A percentile compares a stretch with the other conserved stretches of the same genome.
phyloP scores from a whole-genome alignment of 2,888 invertebrate species.

The Julus scandinavius region DNA sequence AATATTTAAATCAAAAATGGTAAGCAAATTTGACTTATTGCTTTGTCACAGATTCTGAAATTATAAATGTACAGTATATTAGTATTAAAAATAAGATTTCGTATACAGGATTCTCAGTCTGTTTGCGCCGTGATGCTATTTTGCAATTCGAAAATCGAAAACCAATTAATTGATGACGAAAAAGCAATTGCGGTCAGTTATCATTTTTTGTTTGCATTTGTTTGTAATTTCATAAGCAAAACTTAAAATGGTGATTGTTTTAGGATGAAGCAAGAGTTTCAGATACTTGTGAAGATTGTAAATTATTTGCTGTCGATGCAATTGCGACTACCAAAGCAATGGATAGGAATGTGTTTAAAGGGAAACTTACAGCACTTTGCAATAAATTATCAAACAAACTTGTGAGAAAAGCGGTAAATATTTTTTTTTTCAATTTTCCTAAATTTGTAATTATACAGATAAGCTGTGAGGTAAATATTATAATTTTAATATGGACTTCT shows the following conservation, averaged over 20 bases:
- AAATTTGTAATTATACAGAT: no score
- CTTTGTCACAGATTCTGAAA: not conserved
- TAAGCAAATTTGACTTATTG: conserved; percentile 2
- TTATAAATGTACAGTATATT: not conserved
- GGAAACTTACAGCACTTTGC: conserved; percentile 59
- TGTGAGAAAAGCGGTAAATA: not conserved
- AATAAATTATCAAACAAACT: not conserved
- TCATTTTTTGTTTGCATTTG: not conserved
- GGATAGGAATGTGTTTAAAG: conserved; percentile 61
- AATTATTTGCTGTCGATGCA: conserved; percentile 60
- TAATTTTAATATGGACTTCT: conserved; percentile 74
- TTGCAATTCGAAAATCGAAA: conserved; percentile 56
- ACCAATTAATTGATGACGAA: conserved; percentile 50
- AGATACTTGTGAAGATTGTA: conserved; percentile 62
- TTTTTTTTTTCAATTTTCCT: not conserved
- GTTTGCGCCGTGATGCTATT: conserved; percentile 56
- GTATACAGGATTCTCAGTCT: conserved; percentile 56
- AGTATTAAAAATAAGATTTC: not conserved
- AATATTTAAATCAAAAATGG: conserved; percentile 86
- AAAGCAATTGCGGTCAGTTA: conserved; percentile 13
- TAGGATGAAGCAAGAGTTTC: not conserved
- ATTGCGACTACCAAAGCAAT: conserved; percentile 70
- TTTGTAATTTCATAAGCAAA: not conserved
- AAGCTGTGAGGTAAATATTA: not conserved
- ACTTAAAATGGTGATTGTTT: not conserved